These are phyloP conservation scores for Leucophenga montana DNA, from an alignment of 2,888 invertebrate genomes.

Conservation along the genomic window DNA sequence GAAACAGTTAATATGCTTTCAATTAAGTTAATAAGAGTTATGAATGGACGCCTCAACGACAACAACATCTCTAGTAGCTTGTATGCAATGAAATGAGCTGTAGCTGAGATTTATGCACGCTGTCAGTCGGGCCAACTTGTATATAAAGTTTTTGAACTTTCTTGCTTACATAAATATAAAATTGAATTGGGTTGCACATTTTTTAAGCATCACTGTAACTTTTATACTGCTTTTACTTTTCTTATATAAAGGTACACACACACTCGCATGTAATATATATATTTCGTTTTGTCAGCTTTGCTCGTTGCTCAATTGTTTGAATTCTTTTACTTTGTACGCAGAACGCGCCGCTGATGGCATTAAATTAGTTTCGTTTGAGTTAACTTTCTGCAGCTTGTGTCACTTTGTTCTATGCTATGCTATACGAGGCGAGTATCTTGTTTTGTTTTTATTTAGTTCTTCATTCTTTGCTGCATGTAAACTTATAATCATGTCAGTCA, in stretches of 20 bases:
- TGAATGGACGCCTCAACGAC: no score
- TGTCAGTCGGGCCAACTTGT: no score
- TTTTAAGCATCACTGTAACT: neutral
- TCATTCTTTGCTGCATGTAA: conserved; percentile 40
- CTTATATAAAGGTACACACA: no score
- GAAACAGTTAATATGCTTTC: no score
- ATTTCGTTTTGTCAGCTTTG: neutral
- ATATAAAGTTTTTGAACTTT: no score
- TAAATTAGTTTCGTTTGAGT: conserved; percentile 69
- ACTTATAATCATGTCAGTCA: conserved; percentile 68
- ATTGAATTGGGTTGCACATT: no score
- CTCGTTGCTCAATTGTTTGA: conserved; percentile 60
- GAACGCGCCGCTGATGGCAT: conserved; percentile 41
- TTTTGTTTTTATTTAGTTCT: neutral
- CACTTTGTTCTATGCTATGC: neutral
- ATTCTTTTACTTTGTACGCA: conserved; percentile 58
- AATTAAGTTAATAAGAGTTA: no score
- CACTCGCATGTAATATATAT: neutral
- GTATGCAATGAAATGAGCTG: no score
- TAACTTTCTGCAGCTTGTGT: conserved; percentile 43
- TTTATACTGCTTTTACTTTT: conserved; percentile 55
- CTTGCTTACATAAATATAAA: no score
- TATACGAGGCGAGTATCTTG: neutral
- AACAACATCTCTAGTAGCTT: no score
- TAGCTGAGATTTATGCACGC: no score